Base-by-base conservation (phyloP, 2,797 vertebrate species). In the Pelobates cultripes region DNA sequence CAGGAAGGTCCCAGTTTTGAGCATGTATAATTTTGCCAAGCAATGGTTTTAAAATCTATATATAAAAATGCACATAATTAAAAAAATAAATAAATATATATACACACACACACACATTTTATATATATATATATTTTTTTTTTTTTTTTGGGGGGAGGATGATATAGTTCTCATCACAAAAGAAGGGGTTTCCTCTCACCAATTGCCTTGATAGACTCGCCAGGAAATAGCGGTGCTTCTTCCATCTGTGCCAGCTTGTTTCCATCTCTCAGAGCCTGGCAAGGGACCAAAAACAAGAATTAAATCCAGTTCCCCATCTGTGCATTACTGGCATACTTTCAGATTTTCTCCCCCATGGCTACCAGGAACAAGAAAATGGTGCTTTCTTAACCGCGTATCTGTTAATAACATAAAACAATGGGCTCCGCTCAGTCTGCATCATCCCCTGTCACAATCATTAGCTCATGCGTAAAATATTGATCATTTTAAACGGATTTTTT, bases 181-280 rank as follows among this genome's bases (percentile, higher is more conserved):
- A 57, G 7, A 57, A 57, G 13, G 61, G 61, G 5, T 41, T 74
- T 66, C 73, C 61, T 86, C 91, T 89, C 85, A 98, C 98, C 96
- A 55, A 96, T 95, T 47, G 92, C 92, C 90, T 96, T 95, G 89
- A 97, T 90, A 66, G 91, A 95, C 90, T 99, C 98, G 86, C 97
- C 97, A 9, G 97, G 96, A 76, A 99, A 93, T 87, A 97, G 92
- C 3, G 96, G 96, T 5, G 97, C 94, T 88, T 97, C 96, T 86
- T 97, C 95, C 93, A 96, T 93, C 88, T 94, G 95, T 60, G 91
- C 93, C 77, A 93, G 92, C 43, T 93, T 92, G 90, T 93, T 93
- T 43, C 94, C 93, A 85, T 95, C 96, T 88, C 94, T 94, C 75
- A 97, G 91, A 47, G 92, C 93, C 88, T 97, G 93, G 89, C 89